phyloP scores from a whole-genome alignment of 2,888 invertebrate species.

The Incurvaria masculella region DNA sequence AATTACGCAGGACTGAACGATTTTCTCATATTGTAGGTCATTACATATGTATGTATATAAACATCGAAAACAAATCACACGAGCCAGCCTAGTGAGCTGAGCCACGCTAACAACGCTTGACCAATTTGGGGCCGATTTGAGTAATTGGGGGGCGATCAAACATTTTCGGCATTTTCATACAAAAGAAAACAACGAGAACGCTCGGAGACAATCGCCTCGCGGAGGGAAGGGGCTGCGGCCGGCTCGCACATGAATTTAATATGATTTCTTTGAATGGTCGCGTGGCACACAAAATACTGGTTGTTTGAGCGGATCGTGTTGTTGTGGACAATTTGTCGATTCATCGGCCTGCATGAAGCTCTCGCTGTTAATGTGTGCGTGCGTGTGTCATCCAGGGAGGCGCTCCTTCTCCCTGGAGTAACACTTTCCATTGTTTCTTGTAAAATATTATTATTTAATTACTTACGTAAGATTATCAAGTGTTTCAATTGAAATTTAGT shows the following conservation, averaged over 20 bases:
- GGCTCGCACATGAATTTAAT: background rate
- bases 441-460: too few species aligned
- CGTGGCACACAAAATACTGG: slow-evolving; percentile 6
- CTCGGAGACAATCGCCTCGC: too few species aligned
- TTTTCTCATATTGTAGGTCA: too few species aligned
- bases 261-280: slow-evolving; percentile 3
- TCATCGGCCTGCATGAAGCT: too few species aligned
- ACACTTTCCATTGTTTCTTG: too few species aligned
- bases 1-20: too few species aligned
- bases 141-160: background rate
- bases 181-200: background rate
- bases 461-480: too few species aligned
- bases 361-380: too few species aligned
- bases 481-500: too few species aligned
- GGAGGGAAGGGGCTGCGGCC: background rate
- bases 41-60: background rate
- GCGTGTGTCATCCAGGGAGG: too few species aligned
- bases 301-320: background rate
- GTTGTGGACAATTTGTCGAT: background rate
- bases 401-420: too few species aligned
- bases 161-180: background rate
- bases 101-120: background rate
- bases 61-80: background rate
- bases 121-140: background rate
- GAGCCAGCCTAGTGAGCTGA: background rate